Conservation (phyloP, 2,888 invertebrate species). For the Aphidoletes aphidimyza region DNA sequence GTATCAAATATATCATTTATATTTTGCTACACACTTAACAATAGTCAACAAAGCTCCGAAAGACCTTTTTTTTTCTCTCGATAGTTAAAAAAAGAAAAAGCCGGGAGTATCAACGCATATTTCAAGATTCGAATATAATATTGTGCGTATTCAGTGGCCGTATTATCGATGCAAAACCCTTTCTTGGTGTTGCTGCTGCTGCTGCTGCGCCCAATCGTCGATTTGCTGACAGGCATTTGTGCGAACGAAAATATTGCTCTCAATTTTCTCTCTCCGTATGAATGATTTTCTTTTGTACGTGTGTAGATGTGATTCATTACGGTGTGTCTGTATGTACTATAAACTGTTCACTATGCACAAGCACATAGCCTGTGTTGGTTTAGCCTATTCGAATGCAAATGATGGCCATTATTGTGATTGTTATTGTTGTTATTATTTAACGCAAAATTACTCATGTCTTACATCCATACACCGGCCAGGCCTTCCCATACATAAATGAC, state of each 20-base stretch:
- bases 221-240: background rate
- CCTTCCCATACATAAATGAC: background rate
- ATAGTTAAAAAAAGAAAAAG: background rate
- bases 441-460: background rate
- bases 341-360: too few relatives aligned
- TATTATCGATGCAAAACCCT: conserved; percentile 21
- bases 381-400: conserved; percentile 19
- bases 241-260: background rate
- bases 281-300: background rate
- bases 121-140: conserved; percentile 48
- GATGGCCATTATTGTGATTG: background rate
- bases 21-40: background rate
- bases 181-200: too few relatives aligned
- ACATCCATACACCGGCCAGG: background rate
- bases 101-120: background rate
- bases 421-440: conserved; percentile 8
- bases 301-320: background rate
- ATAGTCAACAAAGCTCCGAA: conserved; percentile 10
- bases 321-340: background rate
- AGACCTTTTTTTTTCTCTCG: conserved; percentile 1
- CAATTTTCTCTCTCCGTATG: background rate
- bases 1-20: background rate
- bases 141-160: conserved; percentile 18
- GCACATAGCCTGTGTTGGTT: too few relatives aligned
- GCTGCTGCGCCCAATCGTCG: too few relatives aligned